phyloP scores from a whole-genome alignment of 2,113 vertebrate species.

The Scopus umbretta region DNA sequence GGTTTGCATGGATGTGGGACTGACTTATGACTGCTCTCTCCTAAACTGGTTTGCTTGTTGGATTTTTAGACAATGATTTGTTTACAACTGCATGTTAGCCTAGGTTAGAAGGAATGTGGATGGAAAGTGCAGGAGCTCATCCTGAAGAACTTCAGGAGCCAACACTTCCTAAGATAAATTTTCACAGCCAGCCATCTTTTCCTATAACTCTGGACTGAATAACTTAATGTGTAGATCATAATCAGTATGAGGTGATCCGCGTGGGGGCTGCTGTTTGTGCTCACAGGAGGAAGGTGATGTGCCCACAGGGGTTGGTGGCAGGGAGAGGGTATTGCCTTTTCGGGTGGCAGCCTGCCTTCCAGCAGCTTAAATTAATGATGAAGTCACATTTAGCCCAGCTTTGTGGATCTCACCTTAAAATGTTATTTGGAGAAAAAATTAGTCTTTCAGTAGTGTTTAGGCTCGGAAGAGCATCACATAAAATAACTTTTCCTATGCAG shows the following conservation, averaged over 20 bases:
- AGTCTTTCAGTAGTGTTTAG: not conserved
- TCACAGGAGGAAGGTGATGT: not conserved
- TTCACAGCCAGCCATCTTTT: not conserved
- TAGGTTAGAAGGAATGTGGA: not conserved
- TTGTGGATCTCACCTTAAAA: not conserved
- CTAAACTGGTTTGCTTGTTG: not conserved
- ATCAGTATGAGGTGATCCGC: not conserved
- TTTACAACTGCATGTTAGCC: not conserved
- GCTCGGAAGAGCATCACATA: not conserved
- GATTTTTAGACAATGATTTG: not conserved
- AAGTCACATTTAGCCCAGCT: not conserved
- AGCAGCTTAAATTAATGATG: not conserved
- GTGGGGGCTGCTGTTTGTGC: not conserved
- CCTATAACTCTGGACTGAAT: not conserved
- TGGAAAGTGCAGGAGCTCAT: not conserved
- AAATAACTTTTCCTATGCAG: not conserved
- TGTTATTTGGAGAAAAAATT: not conserved
- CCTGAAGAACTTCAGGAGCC: not conserved
- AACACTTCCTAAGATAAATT: not conserved
- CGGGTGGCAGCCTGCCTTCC: not conserved
- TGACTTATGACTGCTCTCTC: not conserved
- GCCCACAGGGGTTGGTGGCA: not conserved
- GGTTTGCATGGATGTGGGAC: not conserved
- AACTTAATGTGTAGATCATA: not conserved
- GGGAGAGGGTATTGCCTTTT: not conserved